Evolutionary conservation across 53 echinoderm and acorn worm genomes (phyloP).

Genomic region (Henricia sp.): DNA sequence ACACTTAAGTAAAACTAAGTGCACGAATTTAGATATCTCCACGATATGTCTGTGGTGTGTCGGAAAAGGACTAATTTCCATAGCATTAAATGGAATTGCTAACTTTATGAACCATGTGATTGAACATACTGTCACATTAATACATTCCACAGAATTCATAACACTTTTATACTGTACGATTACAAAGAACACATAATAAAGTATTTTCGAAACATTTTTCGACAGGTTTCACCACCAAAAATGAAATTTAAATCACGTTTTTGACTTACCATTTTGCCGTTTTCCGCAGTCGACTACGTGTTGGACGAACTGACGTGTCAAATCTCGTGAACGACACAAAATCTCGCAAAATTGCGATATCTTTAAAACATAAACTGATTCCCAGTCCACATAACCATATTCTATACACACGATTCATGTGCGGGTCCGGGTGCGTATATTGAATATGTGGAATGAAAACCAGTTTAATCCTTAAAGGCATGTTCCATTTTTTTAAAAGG

Average conservation of each 20-base stretch:
- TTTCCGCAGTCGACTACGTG: no score
- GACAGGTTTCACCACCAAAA: not conserved
- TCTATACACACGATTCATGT: no score
- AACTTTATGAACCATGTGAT: no score
- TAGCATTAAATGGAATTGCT: no score
- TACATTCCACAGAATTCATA: not conserved
- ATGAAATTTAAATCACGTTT: not conserved
- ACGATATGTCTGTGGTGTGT: no score
- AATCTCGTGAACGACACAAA: constrained; percentile 21
- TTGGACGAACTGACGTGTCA: constrained; percentile 62
- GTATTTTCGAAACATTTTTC: not conserved
- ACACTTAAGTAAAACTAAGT: no score
- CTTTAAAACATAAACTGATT: not conserved
- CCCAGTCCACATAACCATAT: not conserved
- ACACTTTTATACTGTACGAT: not conserved
- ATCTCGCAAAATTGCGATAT: constrained; percentile 20
- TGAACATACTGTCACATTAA: no score
- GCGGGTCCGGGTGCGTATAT: no score
- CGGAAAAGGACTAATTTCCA: no score
- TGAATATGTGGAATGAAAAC: no score
- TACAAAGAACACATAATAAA: not conserved
- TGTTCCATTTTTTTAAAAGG: constrained; percentile 18
- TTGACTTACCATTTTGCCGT: constrained; percentile 33
- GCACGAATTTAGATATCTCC: no score
- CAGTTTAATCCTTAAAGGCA: no score